Base-by-base conservation (phyloP, 2,888 invertebrate genomes). In the Spisula solida region DNA sequence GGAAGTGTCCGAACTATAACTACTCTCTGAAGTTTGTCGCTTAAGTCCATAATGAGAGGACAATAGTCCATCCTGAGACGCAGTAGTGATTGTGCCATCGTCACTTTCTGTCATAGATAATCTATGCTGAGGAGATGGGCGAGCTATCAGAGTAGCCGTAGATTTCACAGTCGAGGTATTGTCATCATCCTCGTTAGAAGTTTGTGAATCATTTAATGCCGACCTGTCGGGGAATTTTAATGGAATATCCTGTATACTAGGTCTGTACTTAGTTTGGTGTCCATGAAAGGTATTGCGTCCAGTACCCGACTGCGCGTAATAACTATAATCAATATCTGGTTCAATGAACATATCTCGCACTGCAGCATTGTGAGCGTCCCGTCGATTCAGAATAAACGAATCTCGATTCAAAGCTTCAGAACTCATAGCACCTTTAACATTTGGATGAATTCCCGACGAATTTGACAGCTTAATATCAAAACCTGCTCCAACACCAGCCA, bases 391-490 rank as follows among this genome's bases (percentile, higher is more conserved):
- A 82, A 96, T 95, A 89, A 94, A 94, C 0, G 95, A 94, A 85
- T 95, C 95, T 60, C 93, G 88, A 85, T 94, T 95, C 89, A 93
- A 95, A 75, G 78, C 81, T 56, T 88, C 88, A 88, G 75, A 82
- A 81, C 93, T 94, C 55, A 90, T 93, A 81, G 93, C 92, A 48
- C 91, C 93, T 82, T 93, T 91, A 34, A 95, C 92, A 85, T 93
- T 93, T 1, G 96, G 95, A 91, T 96, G 95, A 82, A 96, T 94
- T 41, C 95, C 95, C 4, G 94, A 93, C 20, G 94, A 94, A 92
- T 98, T 98, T 79, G 98, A 98, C 96, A 98, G 97, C 95, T 99
- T 97, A 85, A 99, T 98, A 97, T 99, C 99, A 96, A 98, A 99
- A 0, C 99, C 99, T 66, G 98, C 98, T n/a, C 95, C 96, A 70